Evolutionary conservation across 2,113 vertebrate species (phyloP).

Genomic region (Carettochelys insculpta): DNA sequence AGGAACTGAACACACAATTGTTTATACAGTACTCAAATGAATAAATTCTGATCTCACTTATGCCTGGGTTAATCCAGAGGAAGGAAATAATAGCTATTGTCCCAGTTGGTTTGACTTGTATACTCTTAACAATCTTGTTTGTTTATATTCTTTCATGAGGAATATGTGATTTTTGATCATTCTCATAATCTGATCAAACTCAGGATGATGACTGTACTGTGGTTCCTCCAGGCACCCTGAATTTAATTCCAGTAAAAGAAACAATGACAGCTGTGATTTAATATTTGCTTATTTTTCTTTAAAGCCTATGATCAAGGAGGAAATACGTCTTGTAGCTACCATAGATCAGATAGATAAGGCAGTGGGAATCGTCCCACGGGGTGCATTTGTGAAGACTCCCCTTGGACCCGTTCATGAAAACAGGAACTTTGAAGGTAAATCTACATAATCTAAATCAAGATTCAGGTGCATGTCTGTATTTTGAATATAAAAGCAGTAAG

Average conservation of each 20-base stretch:
- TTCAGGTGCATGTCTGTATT: background rate
- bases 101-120: background rate
- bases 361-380: slow-evolving; percentile 86
- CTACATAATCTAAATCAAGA: background rate
- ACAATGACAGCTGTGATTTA: background rate
- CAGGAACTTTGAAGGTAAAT: slow-evolving; percentile 89
- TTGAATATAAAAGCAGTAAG: slow-evolving; percentile 21
- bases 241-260: slow-evolving; percentile 15
- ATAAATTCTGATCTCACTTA: background rate
- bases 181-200: background rate
- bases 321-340: slow-evolving; percentile 82
- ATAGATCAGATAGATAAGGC: slow-evolving; percentile 87
- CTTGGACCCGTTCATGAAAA: slow-evolving; percentile 83
- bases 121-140: background rate
- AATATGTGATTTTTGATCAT: background rate
- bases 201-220: background rate
- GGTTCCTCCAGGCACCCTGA: background rate
- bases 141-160: background rate
- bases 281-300: slow-evolving; percentile 1
- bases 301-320: slow-evolving; percentile 83
- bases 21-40: background rate
- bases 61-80: background rate
- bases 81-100: background rate
- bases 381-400: slow-evolving; percentile 86
- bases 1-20: background rate